Percentiles rank a stretch among this genome's conserved stretches.
Evolutionary conservation across 2,113 vertebrate genomes (phyloP).

Genomic region (Columbina picui): DNA sequence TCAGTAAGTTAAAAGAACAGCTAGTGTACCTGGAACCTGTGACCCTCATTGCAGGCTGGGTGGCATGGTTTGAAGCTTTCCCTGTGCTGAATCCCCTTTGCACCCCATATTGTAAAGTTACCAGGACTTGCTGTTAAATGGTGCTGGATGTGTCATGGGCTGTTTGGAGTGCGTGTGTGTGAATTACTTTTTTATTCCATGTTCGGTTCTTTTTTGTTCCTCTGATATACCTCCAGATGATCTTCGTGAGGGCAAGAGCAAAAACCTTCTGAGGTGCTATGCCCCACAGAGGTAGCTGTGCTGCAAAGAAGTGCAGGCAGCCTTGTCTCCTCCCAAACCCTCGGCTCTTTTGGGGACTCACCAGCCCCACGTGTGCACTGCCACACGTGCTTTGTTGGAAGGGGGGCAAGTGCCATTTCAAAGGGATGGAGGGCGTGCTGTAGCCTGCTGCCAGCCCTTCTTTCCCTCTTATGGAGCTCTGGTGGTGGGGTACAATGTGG

Average conservation of each 20-base stretch:
- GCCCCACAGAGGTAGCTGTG: background rate
- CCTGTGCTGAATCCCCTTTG: background rate
- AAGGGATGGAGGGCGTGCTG: rapidly evolving
- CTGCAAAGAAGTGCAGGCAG: background rate
- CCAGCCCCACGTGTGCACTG: rapidly evolving
- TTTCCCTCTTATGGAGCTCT: background rate
- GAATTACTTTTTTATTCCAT: background rate
- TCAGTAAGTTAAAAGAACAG: background rate
- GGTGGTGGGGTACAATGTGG: background rate
- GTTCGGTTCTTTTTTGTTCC: background rate
- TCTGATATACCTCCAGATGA: background rate
- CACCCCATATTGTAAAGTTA: background rate
- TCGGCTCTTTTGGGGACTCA: rapidly evolving
- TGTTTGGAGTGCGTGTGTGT: background rate
- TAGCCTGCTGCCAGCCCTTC: background rate
- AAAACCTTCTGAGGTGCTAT: background rate
- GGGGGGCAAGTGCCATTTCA: rapidly evolving
- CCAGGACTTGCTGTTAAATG: background rate
- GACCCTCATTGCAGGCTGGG: rapidly evolving
- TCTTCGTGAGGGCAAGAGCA: background rate
- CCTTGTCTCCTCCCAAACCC: background rate
- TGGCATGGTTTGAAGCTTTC: background rate
- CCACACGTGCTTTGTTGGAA: background rate
- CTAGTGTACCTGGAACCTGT: background rate
- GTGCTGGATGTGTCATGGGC: background rate